phyloP scores from a whole-genome alignment of 2,797 vertebrate species.

The Gila robusta region DNA sequence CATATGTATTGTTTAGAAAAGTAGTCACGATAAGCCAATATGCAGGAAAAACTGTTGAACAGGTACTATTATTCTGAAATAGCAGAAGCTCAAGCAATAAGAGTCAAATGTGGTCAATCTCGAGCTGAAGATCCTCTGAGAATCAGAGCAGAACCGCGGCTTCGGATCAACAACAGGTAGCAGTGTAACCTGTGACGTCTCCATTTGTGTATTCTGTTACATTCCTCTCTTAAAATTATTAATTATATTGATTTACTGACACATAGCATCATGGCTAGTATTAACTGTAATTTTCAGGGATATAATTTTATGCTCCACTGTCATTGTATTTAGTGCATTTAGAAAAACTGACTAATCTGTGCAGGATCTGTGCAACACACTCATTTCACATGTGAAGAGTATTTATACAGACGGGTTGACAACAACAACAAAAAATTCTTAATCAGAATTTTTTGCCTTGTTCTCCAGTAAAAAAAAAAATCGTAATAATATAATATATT shows the following conservation, averaged over 20 bases:
- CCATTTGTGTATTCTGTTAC: no score
- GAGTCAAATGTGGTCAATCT: background rate
- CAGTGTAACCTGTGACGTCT: no score
- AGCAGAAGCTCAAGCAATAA: background rate
- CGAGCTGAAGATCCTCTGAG: background rate
- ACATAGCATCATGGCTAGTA: background rate
- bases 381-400: background rate
- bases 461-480: no score
- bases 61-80: background rate
- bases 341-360: background rate
- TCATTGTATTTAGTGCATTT: background rate
- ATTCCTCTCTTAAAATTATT: background rate
- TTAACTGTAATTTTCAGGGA: background rate
- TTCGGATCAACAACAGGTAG: no score
- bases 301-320: background rate
- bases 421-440: no score
- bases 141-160: background rate
- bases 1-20: background rate
- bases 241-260: background rate
- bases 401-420: background rate
- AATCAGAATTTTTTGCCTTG: no score
- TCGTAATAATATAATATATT: no score
- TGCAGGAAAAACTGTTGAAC: background rate
- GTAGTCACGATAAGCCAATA: background rate
- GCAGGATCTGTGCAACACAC: background rate